Evolutionary conservation across 2,113 vertebrate species (phyloP).

Genomic region (Empidonax alnorum): DNA sequence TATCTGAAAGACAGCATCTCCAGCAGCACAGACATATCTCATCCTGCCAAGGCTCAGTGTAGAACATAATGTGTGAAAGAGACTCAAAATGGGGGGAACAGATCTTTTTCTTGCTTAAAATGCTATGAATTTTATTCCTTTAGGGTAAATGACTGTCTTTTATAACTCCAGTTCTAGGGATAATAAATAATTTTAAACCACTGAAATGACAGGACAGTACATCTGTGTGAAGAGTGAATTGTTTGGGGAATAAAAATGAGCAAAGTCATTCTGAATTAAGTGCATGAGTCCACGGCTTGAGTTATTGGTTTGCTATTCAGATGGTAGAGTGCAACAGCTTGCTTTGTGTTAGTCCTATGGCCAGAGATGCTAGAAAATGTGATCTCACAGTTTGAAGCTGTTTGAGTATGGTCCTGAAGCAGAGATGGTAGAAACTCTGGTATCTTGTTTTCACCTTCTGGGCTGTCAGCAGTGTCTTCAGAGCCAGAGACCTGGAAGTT

Average conservation of each 20-base stretch:
- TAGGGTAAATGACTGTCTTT: neutral
- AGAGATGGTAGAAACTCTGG: neutral
- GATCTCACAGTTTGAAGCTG: neutral
- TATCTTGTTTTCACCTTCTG: neutral
- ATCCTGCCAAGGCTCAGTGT: conserved; percentile 29
- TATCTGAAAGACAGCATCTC: conserved; percentile 28
- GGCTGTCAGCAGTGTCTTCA: neutral
- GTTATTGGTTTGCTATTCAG: neutral
- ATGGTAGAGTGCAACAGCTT: neutral
- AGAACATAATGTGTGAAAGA: conserved; percentile 45
- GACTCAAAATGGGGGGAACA: neutral
- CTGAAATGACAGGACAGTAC: conserved; percentile 3
- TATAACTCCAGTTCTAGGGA: neutral
- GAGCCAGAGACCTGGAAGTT: neutral
- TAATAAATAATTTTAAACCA: conserved; percentile 25
- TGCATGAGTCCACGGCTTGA: neutral
- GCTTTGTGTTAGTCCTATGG: neutral
- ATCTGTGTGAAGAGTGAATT: conserved; percentile 5
- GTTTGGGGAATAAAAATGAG: conserved; percentile 15
- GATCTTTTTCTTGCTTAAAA: conserved; percentile 30
- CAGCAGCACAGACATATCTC: conserved; percentile 15
- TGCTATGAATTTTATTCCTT: conserved; percentile 9
- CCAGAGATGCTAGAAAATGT: neutral
- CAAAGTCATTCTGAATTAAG: neutral
- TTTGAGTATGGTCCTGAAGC: neutral